Evolutionary conservation across 2,888 invertebrate species (phyloP), one percentile per base, ranked within the genome.

Genomic region (Andrena hattorfiana): DNA sequence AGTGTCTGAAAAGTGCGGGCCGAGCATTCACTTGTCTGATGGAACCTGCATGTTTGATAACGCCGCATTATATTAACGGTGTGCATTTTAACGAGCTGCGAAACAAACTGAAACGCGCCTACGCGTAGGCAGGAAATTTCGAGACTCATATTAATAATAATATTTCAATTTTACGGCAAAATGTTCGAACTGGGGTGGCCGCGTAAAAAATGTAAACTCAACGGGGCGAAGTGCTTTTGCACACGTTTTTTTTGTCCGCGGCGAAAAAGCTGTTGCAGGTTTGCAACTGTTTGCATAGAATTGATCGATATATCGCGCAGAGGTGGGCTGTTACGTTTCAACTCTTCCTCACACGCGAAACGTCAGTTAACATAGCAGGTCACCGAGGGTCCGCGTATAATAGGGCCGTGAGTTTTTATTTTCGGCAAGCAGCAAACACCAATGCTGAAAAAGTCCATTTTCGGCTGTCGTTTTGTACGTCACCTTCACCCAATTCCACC

Each of bases 1-100:
- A 32, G 23, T 56, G 26, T 70, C n/a, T 10, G 13, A 13, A 67
- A 67, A 42, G 20, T 20, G 13, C 4, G 8, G 13, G 7, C 16
- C 35, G 10, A 28, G 66, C 32, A 20, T 10, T 51, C 16, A 28
- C 60, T 42, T 7, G 32, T 51, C 26, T 49, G 51, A 70, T 71
- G 62, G 35, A 74, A 59, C 56, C 23, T 72, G 75, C 71, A 75
- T 72, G 35, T 60, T 71, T 71, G n/a, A 71, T 71, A 60, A 72
- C n/a, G 49, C 20, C 28, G 60, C 32, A 51, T 75, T 71, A 49
- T 32, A 26, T 71, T 75, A 75, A 75, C 72, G 32, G 60, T 48
- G 49, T 75, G 32, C 71, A 16, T 75, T 75, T 75, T 75, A 75
- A 62, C 71, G 72, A 42, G 56, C 56, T 51, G 60, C 60, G 60